phyloP scores from a whole-genome alignment of 2,113 vertebrate species.

The Dromas ardeola region DNA sequence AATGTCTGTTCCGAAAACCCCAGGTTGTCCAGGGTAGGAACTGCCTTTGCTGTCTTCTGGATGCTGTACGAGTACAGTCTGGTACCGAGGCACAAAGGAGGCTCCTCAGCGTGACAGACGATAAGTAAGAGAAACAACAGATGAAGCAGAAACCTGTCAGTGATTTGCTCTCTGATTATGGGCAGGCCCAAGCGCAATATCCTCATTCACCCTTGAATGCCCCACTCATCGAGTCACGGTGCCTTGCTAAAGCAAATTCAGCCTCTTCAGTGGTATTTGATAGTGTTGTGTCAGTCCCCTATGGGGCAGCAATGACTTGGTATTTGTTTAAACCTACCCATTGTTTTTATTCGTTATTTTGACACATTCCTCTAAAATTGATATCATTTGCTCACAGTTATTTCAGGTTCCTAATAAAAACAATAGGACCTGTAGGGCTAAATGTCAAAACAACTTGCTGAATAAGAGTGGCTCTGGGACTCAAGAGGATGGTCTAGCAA shows the following conservation, averaged over 20 bases:
- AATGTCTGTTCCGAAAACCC: background rate
- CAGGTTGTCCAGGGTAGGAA: background rate
- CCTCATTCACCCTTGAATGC: background rate
- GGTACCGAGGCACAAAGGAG: background rate
- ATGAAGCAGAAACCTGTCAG: background rate
- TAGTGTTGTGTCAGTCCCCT: background rate
- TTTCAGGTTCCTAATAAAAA: background rate
- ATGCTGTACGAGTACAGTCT: background rate
- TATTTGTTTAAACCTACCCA: background rate
- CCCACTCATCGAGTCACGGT: fast-evolving
- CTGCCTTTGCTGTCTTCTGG: background rate
- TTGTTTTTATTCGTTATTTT: background rate
- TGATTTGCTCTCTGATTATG: background rate
- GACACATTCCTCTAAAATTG: background rate
- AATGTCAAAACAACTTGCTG: background rate
- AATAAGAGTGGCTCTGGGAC: background rate
- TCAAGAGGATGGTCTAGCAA: background rate
- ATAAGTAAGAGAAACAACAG: background rate
- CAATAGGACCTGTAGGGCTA: background rate
- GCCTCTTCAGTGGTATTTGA: background rate
- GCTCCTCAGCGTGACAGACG: background rate
- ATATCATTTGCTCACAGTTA: background rate
- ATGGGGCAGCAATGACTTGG: background rate
- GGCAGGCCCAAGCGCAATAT: background rate
- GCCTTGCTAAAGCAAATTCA: background rate